Percentiles rank a stretch among this genome's conserved stretches.
These are phyloP conservation scores for Cinclus cinclus DNA, from an alignment of 2,113 vertebrate genomes.

Conservation along the genomic window DNA sequence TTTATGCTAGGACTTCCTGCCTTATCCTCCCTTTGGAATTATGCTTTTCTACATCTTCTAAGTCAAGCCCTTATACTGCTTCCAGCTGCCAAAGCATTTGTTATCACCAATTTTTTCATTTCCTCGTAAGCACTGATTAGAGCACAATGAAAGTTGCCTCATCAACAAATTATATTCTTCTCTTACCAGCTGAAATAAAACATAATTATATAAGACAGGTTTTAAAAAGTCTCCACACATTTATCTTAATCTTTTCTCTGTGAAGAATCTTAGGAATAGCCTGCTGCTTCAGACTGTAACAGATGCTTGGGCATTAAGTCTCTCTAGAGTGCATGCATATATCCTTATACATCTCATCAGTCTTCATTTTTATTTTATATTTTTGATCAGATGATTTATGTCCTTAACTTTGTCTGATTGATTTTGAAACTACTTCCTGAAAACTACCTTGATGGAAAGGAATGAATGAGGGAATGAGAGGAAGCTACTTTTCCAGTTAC, in stretches of 20 bases:
- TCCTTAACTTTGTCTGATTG: not conserved
- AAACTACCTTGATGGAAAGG: not conserved
- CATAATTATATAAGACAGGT: not conserved
- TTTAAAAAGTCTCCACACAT: not conserved
- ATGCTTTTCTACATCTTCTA: not conserved
- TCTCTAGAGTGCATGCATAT: not conserved
- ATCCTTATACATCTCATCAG: not conserved
- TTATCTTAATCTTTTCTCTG: not conserved
- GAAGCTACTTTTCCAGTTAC: not conserved
- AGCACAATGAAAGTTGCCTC: not conserved
- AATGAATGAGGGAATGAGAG: not conserved
- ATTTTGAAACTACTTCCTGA: not conserved
- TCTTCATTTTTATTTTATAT: constrained; percentile 12
- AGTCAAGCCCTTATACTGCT: not conserved
- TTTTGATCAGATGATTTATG: constrained; percentile 18
- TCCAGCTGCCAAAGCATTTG: not conserved
- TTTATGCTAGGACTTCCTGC: not conserved
- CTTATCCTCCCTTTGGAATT: not conserved
- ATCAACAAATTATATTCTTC: not conserved
- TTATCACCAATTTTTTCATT: not conserved
- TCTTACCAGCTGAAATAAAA: not conserved
- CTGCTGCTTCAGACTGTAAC: not conserved
- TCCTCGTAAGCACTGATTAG: not conserved
- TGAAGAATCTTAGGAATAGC: not conserved
- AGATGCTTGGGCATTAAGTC: not conserved